A percentile compares a stretch with the other conserved stretches of the same genome.
phyloP scores from a whole-genome alignment of 2,797 vertebrate species.

The Danio albolineatus region DNA sequence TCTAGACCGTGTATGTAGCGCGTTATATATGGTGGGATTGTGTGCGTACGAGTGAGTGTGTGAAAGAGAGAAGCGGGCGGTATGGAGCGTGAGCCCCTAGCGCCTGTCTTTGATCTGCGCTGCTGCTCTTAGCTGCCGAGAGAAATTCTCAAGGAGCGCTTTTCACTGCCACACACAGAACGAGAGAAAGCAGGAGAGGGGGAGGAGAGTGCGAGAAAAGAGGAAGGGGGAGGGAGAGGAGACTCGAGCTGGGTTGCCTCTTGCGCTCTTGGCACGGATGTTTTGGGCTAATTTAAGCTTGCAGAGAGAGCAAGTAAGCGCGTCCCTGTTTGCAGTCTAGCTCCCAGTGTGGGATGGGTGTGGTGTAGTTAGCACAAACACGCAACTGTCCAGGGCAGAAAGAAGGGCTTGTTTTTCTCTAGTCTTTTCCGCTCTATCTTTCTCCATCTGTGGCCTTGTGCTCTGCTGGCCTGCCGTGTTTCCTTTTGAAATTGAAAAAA shows the following conservation, averaged over 20 bases:
- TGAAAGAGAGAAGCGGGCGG: not conserved
- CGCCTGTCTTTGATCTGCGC: slow-evolving; percentile 61
- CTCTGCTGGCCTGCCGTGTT: not conserved
- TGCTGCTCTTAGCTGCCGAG: slow-evolving; percentile 59
- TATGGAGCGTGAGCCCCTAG: slow-evolving; percentile 49
- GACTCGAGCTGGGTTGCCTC: slow-evolving; percentile 52
- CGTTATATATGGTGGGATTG: slow-evolving; percentile 8
- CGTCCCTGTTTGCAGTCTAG: slow-evolving; percentile 30
- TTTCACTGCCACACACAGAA: slow-evolving; percentile 57
- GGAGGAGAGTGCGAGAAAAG: not conserved
- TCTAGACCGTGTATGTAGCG: not conserved
- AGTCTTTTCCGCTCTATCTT: slow-evolving; percentile 8
- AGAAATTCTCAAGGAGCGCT: slow-evolving; percentile 62
- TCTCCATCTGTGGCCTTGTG: not conserved
- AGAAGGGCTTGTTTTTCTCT: slow-evolving; percentile 24
- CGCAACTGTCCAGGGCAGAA: slow-evolving; percentile 45
- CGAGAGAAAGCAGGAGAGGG: not conserved
- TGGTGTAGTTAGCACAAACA: slow-evolving; percentile 56
- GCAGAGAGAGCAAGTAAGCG: slow-evolving; percentile 48
- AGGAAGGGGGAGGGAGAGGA: slow-evolving; percentile 20
- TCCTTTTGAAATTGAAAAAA: slow-evolving; percentile 28
- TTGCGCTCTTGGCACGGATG: slow-evolving; percentile 62
- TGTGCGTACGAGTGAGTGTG: slow-evolving; percentile 34
- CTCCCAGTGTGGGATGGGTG: slow-evolving; percentile 56
- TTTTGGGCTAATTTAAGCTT: slow-evolving; percentile 68